Percentiles rank a stretch among this genome's conserved stretches.
phyloP scores from a whole-genome alignment of 2,888 invertebrate species.

The Pachydiplax longipennis region DNA sequence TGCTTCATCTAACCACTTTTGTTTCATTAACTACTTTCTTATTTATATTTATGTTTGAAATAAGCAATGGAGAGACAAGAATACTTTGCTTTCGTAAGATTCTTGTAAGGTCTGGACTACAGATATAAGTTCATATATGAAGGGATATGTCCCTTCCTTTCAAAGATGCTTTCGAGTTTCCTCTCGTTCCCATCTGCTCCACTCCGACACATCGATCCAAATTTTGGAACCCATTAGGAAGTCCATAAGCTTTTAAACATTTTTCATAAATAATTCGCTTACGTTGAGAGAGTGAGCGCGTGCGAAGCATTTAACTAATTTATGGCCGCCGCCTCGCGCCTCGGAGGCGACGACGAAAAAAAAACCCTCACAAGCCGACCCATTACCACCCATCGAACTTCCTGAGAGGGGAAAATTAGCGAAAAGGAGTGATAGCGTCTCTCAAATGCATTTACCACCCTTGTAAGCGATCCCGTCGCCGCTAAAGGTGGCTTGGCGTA shows the following conservation, averaged over 20 bases:
- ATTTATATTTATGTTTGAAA: too few species aligned
- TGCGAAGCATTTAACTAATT: neutral
- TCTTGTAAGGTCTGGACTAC: too few species aligned
- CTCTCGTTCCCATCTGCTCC: neutral
- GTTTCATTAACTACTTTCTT: too few species aligned
- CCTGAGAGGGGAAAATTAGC: conserved; percentile 26
- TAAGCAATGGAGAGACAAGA: too few species aligned
- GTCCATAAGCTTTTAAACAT: conserved; percentile 8
- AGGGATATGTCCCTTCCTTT: too few species aligned
- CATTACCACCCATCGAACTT: conserved; percentile 32
- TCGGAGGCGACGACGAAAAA: conserved; percentile 1
- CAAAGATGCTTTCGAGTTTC: too few species aligned
- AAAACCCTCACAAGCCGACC: neutral
- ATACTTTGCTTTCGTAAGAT: too few species aligned
- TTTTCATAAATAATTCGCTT: conserved; percentile 20
- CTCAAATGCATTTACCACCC: conserved; percentile 28
- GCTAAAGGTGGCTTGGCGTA: neutral
- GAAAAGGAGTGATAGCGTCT: neutral
- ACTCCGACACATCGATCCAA: neutral
- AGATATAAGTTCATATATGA: too few species aligned
- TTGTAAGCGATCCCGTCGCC: conserved; percentile 11
- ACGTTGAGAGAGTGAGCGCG: neutral
- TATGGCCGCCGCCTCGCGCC: neutral
- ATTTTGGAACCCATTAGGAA: neutral
- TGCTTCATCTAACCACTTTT: too few species aligned